Base-by-base conservation (phyloP, 2,888 invertebrate species). In the Archips xylosteana region DNA sequence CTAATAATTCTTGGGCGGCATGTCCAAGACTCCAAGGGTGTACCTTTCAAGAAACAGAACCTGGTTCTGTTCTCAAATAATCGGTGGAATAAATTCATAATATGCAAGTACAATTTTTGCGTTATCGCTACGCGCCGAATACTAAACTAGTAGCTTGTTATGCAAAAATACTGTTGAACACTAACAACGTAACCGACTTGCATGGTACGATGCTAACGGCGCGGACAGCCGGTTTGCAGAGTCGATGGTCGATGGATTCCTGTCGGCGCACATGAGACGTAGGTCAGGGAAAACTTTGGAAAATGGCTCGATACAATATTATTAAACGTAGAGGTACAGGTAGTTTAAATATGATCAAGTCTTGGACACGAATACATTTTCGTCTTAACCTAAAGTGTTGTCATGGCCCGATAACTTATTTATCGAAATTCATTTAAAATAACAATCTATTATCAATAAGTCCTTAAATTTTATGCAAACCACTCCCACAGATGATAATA, bases 351-450 rank as follows among this genome's bases (percentile, higher is more conserved):
- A 54, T 49, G 51, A 59, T 69, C 32, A 90, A 89, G 89, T 91
- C 89, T 91, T 90, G 89, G 90, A 91, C 89, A 90, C 85, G 87
- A 87, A 87, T 89, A 87, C 87, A 73, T 54, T 64, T 47, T 89
- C 84, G 81, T 88, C 85, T 84, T 89, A 89, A 86, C 84, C 87
- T 89, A 88, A 87, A 81, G 81, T 85, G 87, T 87, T 93, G 92
- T 94, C 94, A 92, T 93, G 94, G 92, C 92, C 88, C 91, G 92
- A 91, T 92, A 89, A 90, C 89, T 91, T 87, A 90, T 81, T 87
- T 89, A 89, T 88, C 89, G 87, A 89, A 89, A 86, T 89, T 88
- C 84, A 82, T 89, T 85, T 85, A 87, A 85, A 85, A 88, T 88
- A 89, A 89, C 87, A 89, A 87, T 87, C 84, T 89, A 89, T 83